Percentiles rank a stretch among this genome's conserved stretches.
Evolutionary conservation across 2,797 vertebrate genomes (phyloP).

Genomic region (Acipenser transmontanus): DNA sequence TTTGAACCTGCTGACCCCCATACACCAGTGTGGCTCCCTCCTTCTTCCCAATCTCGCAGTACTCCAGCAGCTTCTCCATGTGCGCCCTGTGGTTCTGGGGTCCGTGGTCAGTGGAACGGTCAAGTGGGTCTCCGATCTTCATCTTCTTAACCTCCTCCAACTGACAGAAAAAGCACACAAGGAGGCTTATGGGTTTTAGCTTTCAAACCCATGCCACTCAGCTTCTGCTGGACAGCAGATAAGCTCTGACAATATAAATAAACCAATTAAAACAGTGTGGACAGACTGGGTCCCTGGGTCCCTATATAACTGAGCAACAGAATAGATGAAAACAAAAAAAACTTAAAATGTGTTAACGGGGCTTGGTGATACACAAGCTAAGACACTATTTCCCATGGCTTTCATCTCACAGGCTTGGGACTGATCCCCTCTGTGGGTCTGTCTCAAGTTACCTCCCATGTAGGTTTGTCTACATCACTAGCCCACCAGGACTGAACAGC

Average conservation of each 20-base stretch:
- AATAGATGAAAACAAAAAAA: neutral
- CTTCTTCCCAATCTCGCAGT: slow-evolving; percentile 82
- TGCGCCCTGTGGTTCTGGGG: slow-evolving; percentile 95
- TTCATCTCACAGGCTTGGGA: no score
- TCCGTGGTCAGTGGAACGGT: slow-evolving; percentile 90
- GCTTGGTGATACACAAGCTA: neutral
- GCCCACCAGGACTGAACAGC: no score
- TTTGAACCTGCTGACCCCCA: slow-evolving; percentile 72
- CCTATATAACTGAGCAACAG: neutral
- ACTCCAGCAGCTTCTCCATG: slow-evolving; percentile 87
- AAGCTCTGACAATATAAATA: no score
- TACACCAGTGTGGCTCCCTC: slow-evolving; percentile 87
- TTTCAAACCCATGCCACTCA: neutral
- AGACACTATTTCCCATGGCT: no score
- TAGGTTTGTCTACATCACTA: no score
- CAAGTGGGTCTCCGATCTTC: slow-evolving; percentile 92
- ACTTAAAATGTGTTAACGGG: neutral
- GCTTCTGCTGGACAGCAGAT: slow-evolving; percentile 1
- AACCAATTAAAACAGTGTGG: neutral
- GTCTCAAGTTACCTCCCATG: no score
- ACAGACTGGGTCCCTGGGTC: neutral
- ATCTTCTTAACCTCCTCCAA: slow-evolving; percentile 93
- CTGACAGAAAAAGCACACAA: slow-evolving; percentile 46
- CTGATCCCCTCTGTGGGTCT: no score
- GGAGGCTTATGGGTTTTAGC: neutral